phyloP scores from a whole-genome alignment of 2,113 vertebrate genomes.

The Callospermophilus lateralis region DNA sequence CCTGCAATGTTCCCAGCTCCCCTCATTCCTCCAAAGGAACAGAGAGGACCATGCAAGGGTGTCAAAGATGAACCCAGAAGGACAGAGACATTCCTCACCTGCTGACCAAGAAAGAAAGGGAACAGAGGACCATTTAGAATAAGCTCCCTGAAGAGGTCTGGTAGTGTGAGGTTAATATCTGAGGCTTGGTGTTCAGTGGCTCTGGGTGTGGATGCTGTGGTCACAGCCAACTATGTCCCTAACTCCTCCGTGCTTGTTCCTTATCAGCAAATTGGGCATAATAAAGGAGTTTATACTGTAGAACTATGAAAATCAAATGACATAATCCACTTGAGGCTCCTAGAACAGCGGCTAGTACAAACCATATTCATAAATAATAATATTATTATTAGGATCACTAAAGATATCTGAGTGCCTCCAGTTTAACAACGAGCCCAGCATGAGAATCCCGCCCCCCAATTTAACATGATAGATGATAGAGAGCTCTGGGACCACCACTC shows the following conservation, averaged over 20 bases:
- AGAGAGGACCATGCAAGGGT: not conserved
- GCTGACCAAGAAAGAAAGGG: not conserved
- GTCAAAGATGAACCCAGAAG: not conserved
- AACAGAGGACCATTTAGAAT: not conserved
- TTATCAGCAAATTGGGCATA: not conserved
- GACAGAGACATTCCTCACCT: not conserved
- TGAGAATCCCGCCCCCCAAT: not conserved
- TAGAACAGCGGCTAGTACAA: not conserved
- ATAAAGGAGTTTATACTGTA: not conserved
- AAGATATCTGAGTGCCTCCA: not conserved
- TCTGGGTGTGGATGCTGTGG: not conserved
- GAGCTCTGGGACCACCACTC: not conserved
- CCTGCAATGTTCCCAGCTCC: not conserved
- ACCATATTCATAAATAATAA: not conserved
- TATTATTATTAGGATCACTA: not conserved
- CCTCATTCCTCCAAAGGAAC: not conserved
- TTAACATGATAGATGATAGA: not conserved
- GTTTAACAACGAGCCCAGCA: not conserved
- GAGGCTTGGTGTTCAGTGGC: not conserved
- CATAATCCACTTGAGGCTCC: not conserved
- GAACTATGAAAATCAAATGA: constrained; percentile 1
- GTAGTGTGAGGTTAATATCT: not conserved
- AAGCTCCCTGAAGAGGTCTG: not conserved
- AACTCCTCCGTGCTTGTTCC: not conserved
- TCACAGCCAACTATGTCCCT: not conserved